Conservation (phyloP, 2,113 vertebrate species). For the Illadopsis cleaveri region DNA sequence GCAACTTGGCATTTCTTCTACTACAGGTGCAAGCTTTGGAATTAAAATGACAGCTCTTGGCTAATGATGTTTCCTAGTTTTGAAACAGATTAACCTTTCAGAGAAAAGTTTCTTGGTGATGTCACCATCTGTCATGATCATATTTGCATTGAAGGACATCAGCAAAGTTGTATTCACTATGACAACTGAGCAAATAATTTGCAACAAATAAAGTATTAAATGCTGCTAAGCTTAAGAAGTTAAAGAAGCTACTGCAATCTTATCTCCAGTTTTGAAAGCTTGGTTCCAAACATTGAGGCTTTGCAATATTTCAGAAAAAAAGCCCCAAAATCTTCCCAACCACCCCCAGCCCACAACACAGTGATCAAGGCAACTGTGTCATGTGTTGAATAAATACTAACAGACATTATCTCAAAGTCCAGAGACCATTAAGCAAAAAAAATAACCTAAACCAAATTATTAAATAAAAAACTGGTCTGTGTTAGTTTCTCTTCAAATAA, state of each 20-base stretch:
- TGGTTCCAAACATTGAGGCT: not conserved
- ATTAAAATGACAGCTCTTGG: not conserved
- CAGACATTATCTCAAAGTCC: not conserved
- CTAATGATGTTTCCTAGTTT: conserved; percentile 9
- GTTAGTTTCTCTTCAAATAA: not conserved
- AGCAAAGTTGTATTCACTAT: not conserved
- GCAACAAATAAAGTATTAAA: not conserved
- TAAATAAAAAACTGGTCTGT: not conserved
- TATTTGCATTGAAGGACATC: not conserved
- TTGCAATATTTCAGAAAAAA: not conserved
- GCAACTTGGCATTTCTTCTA: not conserved
- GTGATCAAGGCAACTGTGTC: not conserved
- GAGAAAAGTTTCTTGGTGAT: not conserved
- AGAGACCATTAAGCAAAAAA: not conserved
- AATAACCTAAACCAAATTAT: not conserved
- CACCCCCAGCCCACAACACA: not conserved
- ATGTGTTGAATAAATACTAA: not conserved
- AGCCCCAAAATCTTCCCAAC: too few relatives aligned
- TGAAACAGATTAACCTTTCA: conserved; percentile 36
- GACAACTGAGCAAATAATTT: conserved; percentile 9
- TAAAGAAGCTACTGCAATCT: not conserved
- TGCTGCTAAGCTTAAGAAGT: not conserved
- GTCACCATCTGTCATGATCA: not conserved
- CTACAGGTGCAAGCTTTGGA: not conserved
- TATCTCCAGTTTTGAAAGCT: not conserved